Base-by-base conservation (phyloP, 1,140 invertebrate species). In the Cydia strobilella region DNA sequence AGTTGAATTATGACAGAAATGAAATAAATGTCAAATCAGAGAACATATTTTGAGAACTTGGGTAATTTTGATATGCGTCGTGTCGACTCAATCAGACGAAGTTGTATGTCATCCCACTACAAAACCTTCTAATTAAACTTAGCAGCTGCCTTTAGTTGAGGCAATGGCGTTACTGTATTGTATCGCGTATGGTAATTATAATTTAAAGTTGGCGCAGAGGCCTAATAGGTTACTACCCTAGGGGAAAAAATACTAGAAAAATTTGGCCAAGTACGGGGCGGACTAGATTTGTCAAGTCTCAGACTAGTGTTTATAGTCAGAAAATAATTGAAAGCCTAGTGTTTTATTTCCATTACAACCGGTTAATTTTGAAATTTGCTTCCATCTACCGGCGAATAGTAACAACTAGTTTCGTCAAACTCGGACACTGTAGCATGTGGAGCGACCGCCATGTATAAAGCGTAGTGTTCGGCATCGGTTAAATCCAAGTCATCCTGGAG, bases 401-500 rank as follows among this genome's bases (percentile, higher is more conserved):
- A 97, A 87, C 96, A 96, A 27, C 96, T 97, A 84, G 96, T 95
- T 84, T 98, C 97, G 83, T 97, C 97, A 84, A 97, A 97, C 85
- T 98, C 97, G 9, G 96, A 97, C 18, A 94, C 95, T 0, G 96
- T 97, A 3, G 97, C 97, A 86, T 96, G 95, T 12, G 97, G 97
- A 7, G 97, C 96, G 84, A 97, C 95, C 48, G 96, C 95, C 76
- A 96, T 97, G 78, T 97, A 97, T 63, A 98, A 86, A 51, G 97
- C 97, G 88, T 97, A 97, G 87, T 97, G 96, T 85, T 98, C 97
- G 1, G 96, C 97, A 78, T 97, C 97, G 2, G 96, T 97, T 18
- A 97, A 86, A 76, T 97, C 92, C 31, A 93, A 75, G 39, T 93
- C 92, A 59, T 93, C 92, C 73, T 90, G 93, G 10, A 93, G 81